A percentile compares a stretch with the other conserved stretches of the same genome.
Conservation (phyloP, 2,797 vertebrate species). For the Rhinogobio ventralis region DNA sequence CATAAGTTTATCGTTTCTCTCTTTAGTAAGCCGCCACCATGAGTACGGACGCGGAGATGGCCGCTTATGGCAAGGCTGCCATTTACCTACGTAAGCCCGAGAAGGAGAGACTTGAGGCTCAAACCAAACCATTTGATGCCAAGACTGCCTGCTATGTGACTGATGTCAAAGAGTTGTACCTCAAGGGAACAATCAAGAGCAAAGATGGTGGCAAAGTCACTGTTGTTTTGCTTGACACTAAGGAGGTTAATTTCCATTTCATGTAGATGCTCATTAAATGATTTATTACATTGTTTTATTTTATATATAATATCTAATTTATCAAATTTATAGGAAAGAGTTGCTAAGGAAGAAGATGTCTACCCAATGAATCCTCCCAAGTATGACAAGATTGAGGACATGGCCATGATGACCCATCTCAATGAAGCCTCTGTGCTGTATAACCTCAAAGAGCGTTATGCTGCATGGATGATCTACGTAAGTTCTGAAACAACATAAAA, state of each 20-base stretch:
- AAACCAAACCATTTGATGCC: slow-evolving; percentile 81
- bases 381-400: slow-evolving; percentile 84
- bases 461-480: slow-evolving; percentile 89
- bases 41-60: slow-evolving; percentile 81
- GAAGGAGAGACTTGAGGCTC: slow-evolving; percentile 79
- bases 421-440: slow-evolving; percentile 83
- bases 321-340: slow-evolving; percentile 15
- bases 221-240: slow-evolving; percentile 52
- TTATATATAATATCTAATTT: not conserved
- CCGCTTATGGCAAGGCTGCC: slow-evolving; percentile 74
- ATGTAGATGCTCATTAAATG: not conserved
- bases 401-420: slow-evolving; percentile 87
- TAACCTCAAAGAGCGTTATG: slow-evolving; percentile 88
- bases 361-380: slow-evolving; percentile 83
- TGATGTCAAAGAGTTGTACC: slow-evolving; percentile 74
- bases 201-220: slow-evolving; percentile 74
- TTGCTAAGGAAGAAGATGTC: slow-evolving; percentile 57
- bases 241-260: not conserved
- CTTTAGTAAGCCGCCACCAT: slow-evolving; percentile 65
- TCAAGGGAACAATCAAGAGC: slow-evolving; percentile 78
- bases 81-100: slow-evolving; percentile 77
- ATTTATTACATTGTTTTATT: not conserved
- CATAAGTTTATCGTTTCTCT: not conserved
- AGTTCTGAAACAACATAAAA: slow-evolving; percentile 48
- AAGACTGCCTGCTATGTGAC: slow-evolving; percentile 80